Evolutionary conservation across 2,888 invertebrate genomes (phyloP), one percentile per base, ranked within the genome.

Genomic region (Amphiduros pacificus): DNA sequence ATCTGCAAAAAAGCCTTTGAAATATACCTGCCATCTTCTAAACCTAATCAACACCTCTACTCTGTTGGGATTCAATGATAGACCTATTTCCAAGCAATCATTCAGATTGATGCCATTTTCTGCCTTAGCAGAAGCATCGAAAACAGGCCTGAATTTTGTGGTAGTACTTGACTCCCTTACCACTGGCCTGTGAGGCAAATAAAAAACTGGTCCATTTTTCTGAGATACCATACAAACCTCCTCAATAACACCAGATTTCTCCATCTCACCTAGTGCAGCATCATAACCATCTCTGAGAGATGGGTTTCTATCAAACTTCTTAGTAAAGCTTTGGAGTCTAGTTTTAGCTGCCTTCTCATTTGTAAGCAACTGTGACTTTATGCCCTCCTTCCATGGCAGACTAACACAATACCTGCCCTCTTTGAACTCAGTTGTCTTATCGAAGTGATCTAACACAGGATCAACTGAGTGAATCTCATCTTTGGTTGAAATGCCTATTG

Each of bases 51-150:
- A 36, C 9, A 36, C 17, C 36, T 36, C 36, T 11, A 36, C 36
- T 36, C 9, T 9, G 17, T 36, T 36, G 36, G 17, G 36, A 9
- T 11, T 11, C 11, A 36, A 17, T 11, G 9, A 11, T 11, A 17
- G 36, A 9, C 36, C 36, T 11, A 17, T 36, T 36, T 36, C 36
- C 9, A 36, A 17, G 17, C 36, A 36, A 36, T 36, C 36, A 36
- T 36, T 36, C 36, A 36, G 17, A 9, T 9, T 11, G 11, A 36
- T 11, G n/a, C n/a, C n/a, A 36, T 36, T 17, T 11, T 36, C 11
- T 17, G 22, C 29, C 52, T 52, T 52, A 20, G 52, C n/a, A 52
- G 52, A 52, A 5, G 52, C 52, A 29, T 52, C 52, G 26, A 52
- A 27, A 29, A 52, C 52, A 5, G 52, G 52, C 20, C 52, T 27